phyloP scores from a whole-genome alignment of 2,797 vertebrate species.

The Argentina silus region DNA sequence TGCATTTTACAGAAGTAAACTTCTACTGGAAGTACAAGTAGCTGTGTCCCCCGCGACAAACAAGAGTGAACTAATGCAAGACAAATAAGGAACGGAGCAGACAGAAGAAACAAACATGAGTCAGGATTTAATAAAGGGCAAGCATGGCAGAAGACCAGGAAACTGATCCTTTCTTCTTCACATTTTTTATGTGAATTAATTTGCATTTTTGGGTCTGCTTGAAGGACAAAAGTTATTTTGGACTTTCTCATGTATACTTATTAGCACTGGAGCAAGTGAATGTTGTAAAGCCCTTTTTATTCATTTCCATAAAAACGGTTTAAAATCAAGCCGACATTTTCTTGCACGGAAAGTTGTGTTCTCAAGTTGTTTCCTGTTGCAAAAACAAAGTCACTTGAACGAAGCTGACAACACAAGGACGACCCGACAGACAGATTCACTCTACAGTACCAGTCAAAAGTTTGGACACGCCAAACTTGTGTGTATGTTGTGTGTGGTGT shows the following conservation, averaged over 20 bases:
- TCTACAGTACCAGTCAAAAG: too few species aligned
- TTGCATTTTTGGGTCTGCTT: slow-evolving; percentile 40
- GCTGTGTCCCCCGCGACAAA: slow-evolving; percentile 23
- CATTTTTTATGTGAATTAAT: slow-evolving; percentile 53
- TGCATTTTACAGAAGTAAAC: slow-evolving; percentile 39
- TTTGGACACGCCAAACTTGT: too few species aligned
- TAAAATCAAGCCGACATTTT: slow-evolving; percentile 34
- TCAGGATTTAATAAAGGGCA: slow-evolving; percentile 62
- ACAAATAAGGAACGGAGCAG: slow-evolving; percentile 44
- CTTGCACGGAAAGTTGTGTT: too few species aligned
- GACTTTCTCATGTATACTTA: slow-evolving; percentile 33
- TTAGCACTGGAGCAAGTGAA: slow-evolving; percentile 24
- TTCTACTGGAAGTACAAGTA: slow-evolving; percentile 36
- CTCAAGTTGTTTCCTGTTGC: not conserved
- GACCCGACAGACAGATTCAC: too few species aligned
- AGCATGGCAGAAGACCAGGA: slow-evolving; percentile 18
- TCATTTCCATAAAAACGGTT: slow-evolving; percentile 33
- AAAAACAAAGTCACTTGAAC: too few species aligned
- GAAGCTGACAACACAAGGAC: too few species aligned
- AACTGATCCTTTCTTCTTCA: slow-evolving; percentile 36
- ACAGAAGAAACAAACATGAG: slow-evolving; percentile 30
- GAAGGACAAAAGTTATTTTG: slow-evolving; percentile 52
- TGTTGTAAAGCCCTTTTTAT: slow-evolving; percentile 23
- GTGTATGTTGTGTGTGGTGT: too few species aligned
- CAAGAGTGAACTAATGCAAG: slow-evolving; percentile 30